Conservation (phyloP, 2,888 invertebrate genomes). For the Xiphydria camelus region DNA sequence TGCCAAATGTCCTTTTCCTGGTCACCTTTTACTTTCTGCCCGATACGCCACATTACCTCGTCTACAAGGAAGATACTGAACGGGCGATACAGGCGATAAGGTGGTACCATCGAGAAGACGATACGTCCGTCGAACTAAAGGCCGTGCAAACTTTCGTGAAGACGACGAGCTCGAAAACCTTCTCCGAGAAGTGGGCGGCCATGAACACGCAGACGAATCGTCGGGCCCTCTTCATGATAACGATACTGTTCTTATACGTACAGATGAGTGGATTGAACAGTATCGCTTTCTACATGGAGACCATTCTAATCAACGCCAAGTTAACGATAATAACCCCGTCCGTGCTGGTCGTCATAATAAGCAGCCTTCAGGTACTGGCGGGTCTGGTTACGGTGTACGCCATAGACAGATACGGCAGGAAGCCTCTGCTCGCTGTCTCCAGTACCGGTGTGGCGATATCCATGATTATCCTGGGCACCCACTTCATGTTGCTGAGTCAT, state of each 20-base stretch:
- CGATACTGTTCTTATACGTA: conserved; percentile 37
- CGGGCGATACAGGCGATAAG: conserved; percentile 35
- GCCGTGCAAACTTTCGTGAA: conserved; percentile 35
- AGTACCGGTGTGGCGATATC: conserved; percentile 25
- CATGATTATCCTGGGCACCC: conserved; percentile 30
- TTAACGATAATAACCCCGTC: conserved; percentile 18
- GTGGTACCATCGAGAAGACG: conserved; percentile 40
- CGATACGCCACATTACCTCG: conserved; percentile 43
- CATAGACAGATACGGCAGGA: conserved; percentile 22
- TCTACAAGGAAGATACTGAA: conserved; percentile 23
- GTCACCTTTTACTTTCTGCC: conserved; percentile 38
- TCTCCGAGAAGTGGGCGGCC: conserved; percentile 21
- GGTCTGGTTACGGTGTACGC: conserved; percentile 14
- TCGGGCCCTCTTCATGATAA: conserved; percentile 35
- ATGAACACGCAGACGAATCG: conserved; percentile 23
- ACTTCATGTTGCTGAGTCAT: conserved; percentile 32
- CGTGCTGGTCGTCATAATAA: conserved; percentile 17
- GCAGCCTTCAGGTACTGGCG: conserved; percentile 13
- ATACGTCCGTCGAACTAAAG: conserved; percentile 34
- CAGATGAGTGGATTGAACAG: conserved; percentile 44
- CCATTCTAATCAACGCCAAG: conserved; percentile 18
- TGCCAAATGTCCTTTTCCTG: conserved; percentile 34
- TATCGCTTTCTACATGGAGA: conserved; percentile 26
- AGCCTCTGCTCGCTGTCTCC: conserved; percentile 19
- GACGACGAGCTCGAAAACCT: conserved; percentile 19